These are phyloP conservation scores for Acestrorhynchus altus DNA, from an alignment of 2,797 vertebrate species.

Conservation along the genomic window DNA sequence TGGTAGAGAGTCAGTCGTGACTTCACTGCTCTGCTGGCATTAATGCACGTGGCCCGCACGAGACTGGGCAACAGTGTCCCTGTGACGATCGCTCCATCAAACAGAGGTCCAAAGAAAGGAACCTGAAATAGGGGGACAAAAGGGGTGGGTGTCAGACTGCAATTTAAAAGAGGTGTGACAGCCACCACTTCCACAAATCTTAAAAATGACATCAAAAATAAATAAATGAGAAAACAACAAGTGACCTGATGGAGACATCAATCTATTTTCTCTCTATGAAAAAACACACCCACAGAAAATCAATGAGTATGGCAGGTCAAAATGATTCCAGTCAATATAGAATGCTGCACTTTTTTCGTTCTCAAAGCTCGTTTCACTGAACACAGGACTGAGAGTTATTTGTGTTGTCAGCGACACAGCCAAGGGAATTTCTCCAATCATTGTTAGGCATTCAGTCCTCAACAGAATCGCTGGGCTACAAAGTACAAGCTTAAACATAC, in stretches of 20 bases:
- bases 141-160: too few relatives aligned
- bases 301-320: slow-evolving; percentile 67
- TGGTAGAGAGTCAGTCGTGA: slow-evolving; percentile 96
- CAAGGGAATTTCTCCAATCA: slow-evolving; percentile 52
- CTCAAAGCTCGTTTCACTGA: slow-evolving; percentile 72
- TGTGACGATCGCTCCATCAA: slow-evolving; percentile 93
- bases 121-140: slow-evolving; percentile 76
- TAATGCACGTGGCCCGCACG: slow-evolving; percentile 95
- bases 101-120: slow-evolving; percentile 96
- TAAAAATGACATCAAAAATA: background rate
- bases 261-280: slow-evolving; percentile 5
- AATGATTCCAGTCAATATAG: slow-evolving; percentile 79
- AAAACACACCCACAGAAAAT: slow-evolving; percentile 74
- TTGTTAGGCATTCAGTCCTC: slow-evolving; percentile 23
- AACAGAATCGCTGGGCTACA: background rate
- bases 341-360: slow-evolving; percentile 79
- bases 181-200: background rate
- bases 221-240: background rate
- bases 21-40: slow-evolving; percentile 97
- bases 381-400: slow-evolving; percentile 80
- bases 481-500: background rate
- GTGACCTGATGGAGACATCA: background rate
- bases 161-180: background rate
- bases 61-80: slow-evolving; percentile 92
- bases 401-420: slow-evolving; percentile 62